Conservation (phyloP, 2,888 invertebrate genomes). For the Archips crataeganus region DNA sequence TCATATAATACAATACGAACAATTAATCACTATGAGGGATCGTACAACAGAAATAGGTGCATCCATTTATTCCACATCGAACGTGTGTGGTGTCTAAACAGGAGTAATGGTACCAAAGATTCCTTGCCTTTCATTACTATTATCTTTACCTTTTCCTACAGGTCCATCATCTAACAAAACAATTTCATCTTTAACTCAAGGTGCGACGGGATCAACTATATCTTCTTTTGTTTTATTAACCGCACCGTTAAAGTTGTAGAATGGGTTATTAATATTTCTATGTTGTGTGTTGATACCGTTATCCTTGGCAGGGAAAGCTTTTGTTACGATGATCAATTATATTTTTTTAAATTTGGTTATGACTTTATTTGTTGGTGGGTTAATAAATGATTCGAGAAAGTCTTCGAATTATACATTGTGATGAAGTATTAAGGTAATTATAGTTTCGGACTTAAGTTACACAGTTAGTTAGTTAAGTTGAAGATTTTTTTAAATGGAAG, state of each 20-base stretch:
- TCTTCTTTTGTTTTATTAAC: background rate
- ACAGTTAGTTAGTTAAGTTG: too few relatives aligned
- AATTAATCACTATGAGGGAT: conserved; percentile 45
- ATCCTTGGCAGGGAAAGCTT: conserved; percentile 31
- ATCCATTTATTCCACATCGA: conserved; percentile 43
- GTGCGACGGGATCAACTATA: background rate
- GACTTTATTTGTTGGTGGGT: conserved; percentile 12
- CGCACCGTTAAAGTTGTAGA: conserved; percentile 23
- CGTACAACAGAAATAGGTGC: conserved; percentile 42
- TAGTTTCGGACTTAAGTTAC: background rate
- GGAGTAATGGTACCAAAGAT: conserved; percentile 42
- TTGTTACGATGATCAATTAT: conserved; percentile 31
- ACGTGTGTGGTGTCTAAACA: conserved; percentile 42
- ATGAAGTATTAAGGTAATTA: background rate
- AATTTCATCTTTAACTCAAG: conserved; percentile 7
- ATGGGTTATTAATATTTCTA: conserved; percentile 41
- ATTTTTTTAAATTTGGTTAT: conserved; percentile 23
- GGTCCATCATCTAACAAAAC: background rate
- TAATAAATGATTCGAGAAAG: background rate
- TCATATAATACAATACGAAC: conserved; percentile 37
- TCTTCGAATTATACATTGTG: background rate
- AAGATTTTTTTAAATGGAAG: too few relatives aligned
- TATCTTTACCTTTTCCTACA: conserved; percentile 4
- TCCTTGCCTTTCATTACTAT: conserved; percentile 39
- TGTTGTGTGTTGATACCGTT: conserved; percentile 36